Evolutionary conservation across 2,113 vertebrate genomes (phyloP), one percentile per base, ranked within the genome.

Genomic region (Pheucticus melanocephalus): DNA sequence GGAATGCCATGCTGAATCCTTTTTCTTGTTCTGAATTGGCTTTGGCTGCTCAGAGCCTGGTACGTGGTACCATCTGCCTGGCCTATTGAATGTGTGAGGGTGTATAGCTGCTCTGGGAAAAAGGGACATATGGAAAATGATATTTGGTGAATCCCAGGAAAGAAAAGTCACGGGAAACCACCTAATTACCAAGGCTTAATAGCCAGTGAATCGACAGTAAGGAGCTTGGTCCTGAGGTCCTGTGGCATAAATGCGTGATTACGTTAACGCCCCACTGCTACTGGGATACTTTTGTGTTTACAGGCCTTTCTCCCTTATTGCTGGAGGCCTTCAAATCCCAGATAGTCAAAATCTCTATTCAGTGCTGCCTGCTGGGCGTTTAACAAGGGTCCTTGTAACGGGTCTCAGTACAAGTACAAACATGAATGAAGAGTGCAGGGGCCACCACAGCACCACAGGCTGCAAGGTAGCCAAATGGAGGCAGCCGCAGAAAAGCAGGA

Each of bases 301-400:
- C 76, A 65, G 94, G 94, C 95, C 94, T 97, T 97, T 97, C 93
- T 95, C 94, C 60, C 60, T 93, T 97, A 94, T 97, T 96, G 97
- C 97, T 97, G 84, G 97, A 97, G 97, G 98, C 97, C 97, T 97
- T 95, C 94, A 97, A 97, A 97, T 94, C 96, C 95, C 91, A 96
- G 95, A 97, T 97, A 97, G 98, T 97, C 97, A 96, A 96, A 98
- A 97, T 98, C 96, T 97, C 97, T 97, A 97, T 98, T 98, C 97
- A 95, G 86, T 93, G 93, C 97, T 97, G 97, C 98, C 98, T 97
- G 98, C 98, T 98, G 98, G 97, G 98, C 95, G 40, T 97, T 98
- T 98, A 97, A 98, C 97, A 97, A 98, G 97, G 94, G 94, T 96
- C 97, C 98, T 97, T 98, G 97, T 97, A 96, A 96, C 59, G 40